Base-by-base conservation (phyloP, 1,140 invertebrate species). In the Drosophila punjabiensis region DNA sequence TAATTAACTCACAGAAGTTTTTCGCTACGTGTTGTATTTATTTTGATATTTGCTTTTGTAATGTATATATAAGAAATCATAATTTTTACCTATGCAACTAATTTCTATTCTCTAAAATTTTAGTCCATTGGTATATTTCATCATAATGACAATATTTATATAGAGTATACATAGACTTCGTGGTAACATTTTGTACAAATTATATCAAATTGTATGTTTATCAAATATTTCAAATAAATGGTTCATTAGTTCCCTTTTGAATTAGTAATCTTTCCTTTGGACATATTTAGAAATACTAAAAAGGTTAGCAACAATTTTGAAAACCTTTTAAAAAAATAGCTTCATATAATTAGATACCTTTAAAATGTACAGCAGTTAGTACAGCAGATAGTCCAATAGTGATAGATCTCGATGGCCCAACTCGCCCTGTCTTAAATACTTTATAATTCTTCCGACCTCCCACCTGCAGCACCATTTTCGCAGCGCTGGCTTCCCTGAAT, bases 391-490 rank as follows among this genome's bases (percentile, higher is more conserved):
- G 16, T 64, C 18, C 20, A 0, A 7, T 13, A 13, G 4, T 45
- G 30, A 18, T 45, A 68, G 47, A 24, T 30, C 16, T n/a, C 24
- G 48, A 37, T 55, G 45, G 30, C 37, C 30, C 64, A 24, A 53
- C 32, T 37, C 18, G 11, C 13, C 37, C 6, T 20, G 9, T 35
- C 6, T 16, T 58, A 28, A 56, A 24, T 20, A 8, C 14, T 39
- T 33, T 47, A 28, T 71, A 71, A 71, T 47, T 11, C n/a, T 9
- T 30, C 14, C 47, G 50, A 67, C 33, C 55, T 59, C 35, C 63
- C 45, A 50, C 55, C 71, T 69, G 35, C 82, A 92, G 91, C 56
- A 60, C 70, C 14, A 28, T 89, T 7, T 91, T 92, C 30, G 66
- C 61, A 8, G 55, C 75, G 5, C 65, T 92, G 18, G 53, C 52